These are phyloP conservation scores for Spisula subtruncata DNA, from an alignment of 2,888 invertebrate species.

Conservation along the genomic window DNA sequence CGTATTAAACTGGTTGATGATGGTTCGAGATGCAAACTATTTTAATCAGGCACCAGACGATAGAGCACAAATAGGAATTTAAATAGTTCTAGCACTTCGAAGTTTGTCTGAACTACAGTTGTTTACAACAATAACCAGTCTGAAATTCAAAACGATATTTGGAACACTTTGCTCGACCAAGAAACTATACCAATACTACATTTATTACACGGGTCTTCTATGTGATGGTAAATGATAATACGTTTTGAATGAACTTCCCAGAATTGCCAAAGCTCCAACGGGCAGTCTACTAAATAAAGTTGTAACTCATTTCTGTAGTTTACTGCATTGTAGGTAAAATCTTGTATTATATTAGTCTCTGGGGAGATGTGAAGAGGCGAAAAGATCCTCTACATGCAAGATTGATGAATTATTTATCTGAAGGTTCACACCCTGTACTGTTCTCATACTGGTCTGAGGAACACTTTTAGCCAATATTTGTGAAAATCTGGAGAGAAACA, in stretches of 20 bases:
- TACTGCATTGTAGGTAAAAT: constrained; percentile 31
- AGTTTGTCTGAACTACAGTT: too few species aligned
- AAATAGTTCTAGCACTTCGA: too few species aligned
- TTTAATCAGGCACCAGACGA: too few species aligned
- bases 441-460: constrained; percentile 24
- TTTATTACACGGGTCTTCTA: too few species aligned
- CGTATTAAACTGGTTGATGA: too few species aligned
- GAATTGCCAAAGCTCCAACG: not conserved
- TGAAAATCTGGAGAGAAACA: constrained; percentile 53
- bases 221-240: not conserved
- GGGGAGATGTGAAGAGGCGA: constrained; percentile 11
- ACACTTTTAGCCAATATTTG: constrained; percentile 58
- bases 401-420: constrained; percentile 61
- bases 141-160: too few species aligned
- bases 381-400: constrained; percentile 48
- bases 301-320: constrained; percentile 10
- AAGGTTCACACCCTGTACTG: constrained; percentile 51
- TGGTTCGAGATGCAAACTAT: too few species aligned
- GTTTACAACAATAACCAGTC: too few species aligned
- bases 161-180: too few species aligned
- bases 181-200: too few species aligned
- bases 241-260: constrained; percentile 2
- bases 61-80: too few species aligned
- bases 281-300: not conserved
- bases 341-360: constrained; percentile 30